phyloP scores from a whole-genome alignment of 2,113 vertebrate species.

The Hippolais icterina region DNA sequence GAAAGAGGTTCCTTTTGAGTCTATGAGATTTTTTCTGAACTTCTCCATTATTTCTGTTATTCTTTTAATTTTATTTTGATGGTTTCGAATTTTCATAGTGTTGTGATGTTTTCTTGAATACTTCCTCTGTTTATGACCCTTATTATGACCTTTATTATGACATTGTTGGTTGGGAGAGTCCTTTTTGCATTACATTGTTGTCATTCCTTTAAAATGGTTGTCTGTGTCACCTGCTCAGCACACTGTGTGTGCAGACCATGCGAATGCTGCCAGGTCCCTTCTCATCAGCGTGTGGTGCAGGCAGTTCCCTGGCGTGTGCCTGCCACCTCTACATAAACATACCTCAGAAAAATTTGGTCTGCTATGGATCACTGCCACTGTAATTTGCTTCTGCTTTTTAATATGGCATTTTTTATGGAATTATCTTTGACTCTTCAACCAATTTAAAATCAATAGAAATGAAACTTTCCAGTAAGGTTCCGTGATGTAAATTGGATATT shows the following conservation, averaged over 20 bases:
- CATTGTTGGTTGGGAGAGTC: not conserved
- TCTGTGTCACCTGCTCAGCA: not conserved
- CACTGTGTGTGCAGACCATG: not conserved
- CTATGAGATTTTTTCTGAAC: not conserved
- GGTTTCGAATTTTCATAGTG: not conserved
- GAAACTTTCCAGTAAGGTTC: not conserved
- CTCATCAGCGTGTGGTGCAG: not conserved
- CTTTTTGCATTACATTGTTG: not conserved
- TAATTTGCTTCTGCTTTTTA: slow-evolving; percentile 13
- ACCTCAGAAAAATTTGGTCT: not conserved
- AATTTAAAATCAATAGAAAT: not conserved
- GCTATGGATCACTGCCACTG: not conserved
- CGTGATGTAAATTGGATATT: not conserved
- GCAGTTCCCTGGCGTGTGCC: not conserved
- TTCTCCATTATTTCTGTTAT: not conserved
- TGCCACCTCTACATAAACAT: not conserved
- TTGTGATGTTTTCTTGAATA: not conserved
- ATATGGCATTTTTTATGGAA: not conserved
- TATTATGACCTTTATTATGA: not conserved
- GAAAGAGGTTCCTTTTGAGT: not conserved
- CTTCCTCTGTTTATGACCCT: not conserved
- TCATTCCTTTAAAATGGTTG: not conserved
- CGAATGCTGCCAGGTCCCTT: not conserved
- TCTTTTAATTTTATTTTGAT: not conserved
- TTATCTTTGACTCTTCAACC: not conserved